These are phyloP conservation scores for Danionella cerebrum DNA, from an alignment of 2,113 vertebrate genomes.

Conservation along the genomic window DNA sequence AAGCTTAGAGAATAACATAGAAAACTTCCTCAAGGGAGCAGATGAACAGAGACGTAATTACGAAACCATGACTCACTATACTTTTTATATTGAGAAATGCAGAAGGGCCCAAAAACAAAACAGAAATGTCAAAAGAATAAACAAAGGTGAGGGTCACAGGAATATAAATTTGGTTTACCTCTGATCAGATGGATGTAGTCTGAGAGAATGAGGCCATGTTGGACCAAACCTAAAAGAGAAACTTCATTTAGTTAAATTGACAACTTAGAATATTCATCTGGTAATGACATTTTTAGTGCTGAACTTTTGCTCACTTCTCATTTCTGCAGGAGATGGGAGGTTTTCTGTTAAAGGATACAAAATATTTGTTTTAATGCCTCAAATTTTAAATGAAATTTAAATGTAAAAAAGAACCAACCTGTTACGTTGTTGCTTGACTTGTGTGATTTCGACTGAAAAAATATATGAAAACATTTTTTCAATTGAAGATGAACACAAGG, in stretches of 20 bases:
- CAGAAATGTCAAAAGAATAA: not conserved
- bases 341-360: not conserved
- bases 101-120: not conserved
- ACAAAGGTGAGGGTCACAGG: not conserved
- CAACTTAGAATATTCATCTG: not conserved
- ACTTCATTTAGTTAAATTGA: not conserved
- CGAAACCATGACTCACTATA: constrained; percentile 12
- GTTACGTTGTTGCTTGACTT: not conserved
- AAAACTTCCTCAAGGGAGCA: constrained; percentile 22
- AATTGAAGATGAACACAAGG: too few relatives aligned
- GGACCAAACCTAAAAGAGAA: not conserved
- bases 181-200: constrained; percentile 14
- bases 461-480: not conserved
- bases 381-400: not conserved
- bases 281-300: too few relatives aligned
- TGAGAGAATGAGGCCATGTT: fast-evolving
- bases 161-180: not conserved
- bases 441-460: not conserved
- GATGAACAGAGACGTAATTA: constrained; percentile 3
- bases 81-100: constrained; percentile 7
- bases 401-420: not conserved
- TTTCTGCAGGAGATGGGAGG: too few relatives aligned
- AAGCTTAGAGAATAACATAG: not conserved
- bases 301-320: too few relatives aligned
- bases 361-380: not conserved